Evolutionary conservation across 2,113 vertebrate genomes (phyloP).

Genomic region (Sitta europaea): DNA sequence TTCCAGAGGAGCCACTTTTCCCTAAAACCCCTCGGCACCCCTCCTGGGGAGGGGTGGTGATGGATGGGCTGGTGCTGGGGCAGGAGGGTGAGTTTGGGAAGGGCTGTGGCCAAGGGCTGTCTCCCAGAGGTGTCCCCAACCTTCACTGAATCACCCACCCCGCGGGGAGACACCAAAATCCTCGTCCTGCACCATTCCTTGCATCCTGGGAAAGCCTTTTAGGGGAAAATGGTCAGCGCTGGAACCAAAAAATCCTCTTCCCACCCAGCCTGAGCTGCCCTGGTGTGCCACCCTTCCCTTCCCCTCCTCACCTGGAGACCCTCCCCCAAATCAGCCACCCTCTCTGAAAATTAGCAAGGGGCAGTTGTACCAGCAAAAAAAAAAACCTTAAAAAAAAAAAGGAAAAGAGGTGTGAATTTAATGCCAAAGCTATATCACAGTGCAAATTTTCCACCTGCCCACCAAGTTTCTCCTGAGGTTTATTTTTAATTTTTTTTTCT

Average conservation of each 20-base stretch:
- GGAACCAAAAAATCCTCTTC: not conserved
- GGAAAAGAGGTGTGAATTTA: conserved; percentile 26
- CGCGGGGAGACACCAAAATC: not conserved
- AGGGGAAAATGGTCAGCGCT: not conserved
- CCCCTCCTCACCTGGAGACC: not conserved
- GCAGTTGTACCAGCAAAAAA: not conserved
- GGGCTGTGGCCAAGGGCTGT: not conserved
- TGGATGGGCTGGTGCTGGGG: not conserved
- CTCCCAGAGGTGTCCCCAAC: not conserved
- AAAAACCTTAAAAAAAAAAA: not conserved
- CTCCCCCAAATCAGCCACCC: not conserved
- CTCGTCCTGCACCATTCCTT: not conserved
- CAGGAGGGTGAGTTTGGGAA: not conserved
- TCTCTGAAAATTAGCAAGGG: conserved; percentile 5
- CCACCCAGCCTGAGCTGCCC: not conserved
- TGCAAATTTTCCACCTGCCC: conserved; percentile 76
- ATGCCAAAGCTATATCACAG: conserved; percentile 65
- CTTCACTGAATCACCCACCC: not conserved
- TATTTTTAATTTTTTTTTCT: not conserved
- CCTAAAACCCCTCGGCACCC: not conserved
- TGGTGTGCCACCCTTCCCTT: not conserved
- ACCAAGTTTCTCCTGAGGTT: conserved; percentile 56
- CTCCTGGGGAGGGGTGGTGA: not conserved
- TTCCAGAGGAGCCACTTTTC: not conserved
- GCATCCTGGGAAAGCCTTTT: not conserved